These are phyloP conservation scores for Lysandra coridon DNA, from an alignment of 2,888 invertebrate species.

Conservation along the genomic window DNA sequence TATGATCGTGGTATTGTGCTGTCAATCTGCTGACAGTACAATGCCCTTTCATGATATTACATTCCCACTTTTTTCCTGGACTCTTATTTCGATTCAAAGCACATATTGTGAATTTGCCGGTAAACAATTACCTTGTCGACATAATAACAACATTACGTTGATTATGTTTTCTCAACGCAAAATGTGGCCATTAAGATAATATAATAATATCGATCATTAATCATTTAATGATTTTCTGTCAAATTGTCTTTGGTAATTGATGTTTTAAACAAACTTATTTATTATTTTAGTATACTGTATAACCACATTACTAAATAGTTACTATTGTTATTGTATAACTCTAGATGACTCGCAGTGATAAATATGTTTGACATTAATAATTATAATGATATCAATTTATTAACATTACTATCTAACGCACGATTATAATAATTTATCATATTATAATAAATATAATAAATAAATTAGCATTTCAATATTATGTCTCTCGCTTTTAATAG, in stretches of 20 bases:
- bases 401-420: background rate
- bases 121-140: background rate
- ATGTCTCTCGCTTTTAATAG: background rate
- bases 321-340: too few species aligned
- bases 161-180: background rate
- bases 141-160: background rate
- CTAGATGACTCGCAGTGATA: background rate
- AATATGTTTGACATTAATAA: conserved; percentile 3
- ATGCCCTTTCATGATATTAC: background rate
- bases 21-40: background rate
- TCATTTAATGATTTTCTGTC: background rate
- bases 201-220: background rate
- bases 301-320: background rate
- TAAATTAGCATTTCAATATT: background rate
- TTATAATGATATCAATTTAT: background rate
- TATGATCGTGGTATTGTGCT: background rate
- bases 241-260: background rate
- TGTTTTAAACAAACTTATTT: background rate
- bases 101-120: too few species aligned
- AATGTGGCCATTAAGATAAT: background rate
- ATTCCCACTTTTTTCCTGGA: background rate
- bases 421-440: background rate
- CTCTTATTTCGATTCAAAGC: background rate
- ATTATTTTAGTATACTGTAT: background rate
- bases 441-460: background rate